Evolutionary conservation across 2,888 invertebrate species (phyloP).

Genomic region (Odontomyia ornata): DNA sequence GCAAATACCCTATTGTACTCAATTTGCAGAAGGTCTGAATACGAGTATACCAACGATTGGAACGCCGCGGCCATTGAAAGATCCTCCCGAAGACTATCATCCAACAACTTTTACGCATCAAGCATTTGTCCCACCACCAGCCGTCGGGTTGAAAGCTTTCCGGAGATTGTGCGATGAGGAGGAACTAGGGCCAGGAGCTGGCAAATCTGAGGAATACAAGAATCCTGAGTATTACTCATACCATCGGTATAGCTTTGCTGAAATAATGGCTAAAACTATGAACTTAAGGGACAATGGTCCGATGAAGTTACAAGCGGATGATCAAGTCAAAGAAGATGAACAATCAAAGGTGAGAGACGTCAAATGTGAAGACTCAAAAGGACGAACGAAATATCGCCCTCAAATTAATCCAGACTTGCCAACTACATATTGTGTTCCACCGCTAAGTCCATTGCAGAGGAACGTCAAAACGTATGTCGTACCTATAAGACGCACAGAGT

Average conservation of each 20-base stretch:
- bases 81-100: conserved; percentile 37
- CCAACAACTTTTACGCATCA: conserved; percentile 14
- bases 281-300: conserved; percentile 46
- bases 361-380: too few relatives aligned
- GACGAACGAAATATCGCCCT: too few relatives aligned
- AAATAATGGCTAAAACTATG: conserved; percentile 56
- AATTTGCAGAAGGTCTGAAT: too few relatives aligned
- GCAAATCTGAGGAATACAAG: conserved; percentile 28
- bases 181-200: conserved; percentile 26
- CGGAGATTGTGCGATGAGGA: conserved; percentile 24
- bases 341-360: background rate
- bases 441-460: too few relatives aligned
- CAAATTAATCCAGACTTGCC: background rate
- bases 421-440: background rate
- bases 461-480: too few relatives aligned
- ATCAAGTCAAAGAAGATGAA: background rate
- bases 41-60: too few relatives aligned
- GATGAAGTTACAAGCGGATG: too few relatives aligned
- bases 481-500: too few relatives aligned
- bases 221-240: conserved; percentile 43
- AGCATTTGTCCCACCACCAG: conserved; percentile 19
- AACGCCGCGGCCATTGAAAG: conserved; percentile 12
- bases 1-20: too few relatives aligned
- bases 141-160: conserved; percentile 28
- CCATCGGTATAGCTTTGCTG: conserved; percentile 14